Conservation (phyloP, 2,113 vertebrate genomes). For the Bufo gargarizans region DNA sequence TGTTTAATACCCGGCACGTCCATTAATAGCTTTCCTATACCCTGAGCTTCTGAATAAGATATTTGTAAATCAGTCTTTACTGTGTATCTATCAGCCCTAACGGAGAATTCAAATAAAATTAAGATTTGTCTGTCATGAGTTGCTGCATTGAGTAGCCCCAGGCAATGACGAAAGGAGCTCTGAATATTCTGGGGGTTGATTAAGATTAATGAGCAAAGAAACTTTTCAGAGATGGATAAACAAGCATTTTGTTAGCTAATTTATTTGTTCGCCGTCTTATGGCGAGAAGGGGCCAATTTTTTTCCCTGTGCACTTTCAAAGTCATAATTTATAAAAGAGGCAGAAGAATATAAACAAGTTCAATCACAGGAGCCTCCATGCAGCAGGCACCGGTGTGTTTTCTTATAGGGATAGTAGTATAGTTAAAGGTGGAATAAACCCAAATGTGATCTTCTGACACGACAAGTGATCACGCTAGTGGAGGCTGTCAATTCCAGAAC, state of each 20-base stretch:
- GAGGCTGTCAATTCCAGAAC: background rate
- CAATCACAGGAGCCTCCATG: constrained; percentile 9
- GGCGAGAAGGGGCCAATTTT: constrained; percentile 63
- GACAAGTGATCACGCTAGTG: background rate
- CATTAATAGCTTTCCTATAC: constrained; percentile 21
- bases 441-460: background rate
- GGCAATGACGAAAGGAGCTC: constrained; percentile 69
- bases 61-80: constrained; percentile 67
- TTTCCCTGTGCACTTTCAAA: constrained; percentile 54
- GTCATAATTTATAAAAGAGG: constrained; percentile 45
- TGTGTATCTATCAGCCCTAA: constrained; percentile 63
- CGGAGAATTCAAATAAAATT: constrained; percentile 71
- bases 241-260: constrained; percentile 64
- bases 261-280: constrained; percentile 72
- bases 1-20: background rate
- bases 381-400: background rate
- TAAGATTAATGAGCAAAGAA: constrained; percentile 69
- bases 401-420: background rate
- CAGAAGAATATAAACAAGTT: constrained; percentile 41
- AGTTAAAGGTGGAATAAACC: background rate
- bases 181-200: constrained; percentile 67
- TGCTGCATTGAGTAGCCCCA: constrained; percentile 64
- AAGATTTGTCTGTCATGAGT: constrained; percentile 70
- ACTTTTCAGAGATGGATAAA: constrained; percentile 68
- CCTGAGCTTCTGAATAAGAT: constrained; percentile 63